phyloP scores from a whole-genome alignment of 2,113 vertebrate species.

The Platysteira castanea region DNA sequence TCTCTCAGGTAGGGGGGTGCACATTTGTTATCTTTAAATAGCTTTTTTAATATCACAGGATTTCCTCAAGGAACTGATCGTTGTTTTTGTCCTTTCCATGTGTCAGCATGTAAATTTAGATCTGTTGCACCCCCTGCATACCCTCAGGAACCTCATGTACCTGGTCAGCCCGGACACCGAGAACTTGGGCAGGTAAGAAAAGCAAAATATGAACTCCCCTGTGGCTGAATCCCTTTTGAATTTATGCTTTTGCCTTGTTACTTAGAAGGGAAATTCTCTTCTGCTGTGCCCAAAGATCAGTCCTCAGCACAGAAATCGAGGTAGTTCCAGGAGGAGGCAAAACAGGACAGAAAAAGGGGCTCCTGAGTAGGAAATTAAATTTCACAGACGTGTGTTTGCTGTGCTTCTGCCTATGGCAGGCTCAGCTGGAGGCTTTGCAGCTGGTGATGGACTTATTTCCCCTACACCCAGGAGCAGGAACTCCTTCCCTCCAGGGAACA shows the following conservation, averaged over 20 bases:
- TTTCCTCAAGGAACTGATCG: neutral
- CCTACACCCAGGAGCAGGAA: neutral
- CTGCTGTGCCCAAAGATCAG: neutral
- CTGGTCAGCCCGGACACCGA: conserved; percentile 88
- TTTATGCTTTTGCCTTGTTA: neutral
- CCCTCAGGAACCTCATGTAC: conserved; percentile 97
- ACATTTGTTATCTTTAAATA: neutral
- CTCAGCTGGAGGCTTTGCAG: neutral
- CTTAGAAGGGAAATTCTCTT: neutral
- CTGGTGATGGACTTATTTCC: neutral
- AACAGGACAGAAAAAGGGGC: neutral
- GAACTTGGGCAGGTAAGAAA: conserved; percentile 90
- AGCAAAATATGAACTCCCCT: neutral
- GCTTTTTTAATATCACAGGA: neutral
- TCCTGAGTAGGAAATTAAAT: neutral
- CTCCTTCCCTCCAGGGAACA: neutral
- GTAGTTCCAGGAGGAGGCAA: neutral
- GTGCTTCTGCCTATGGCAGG: neutral
- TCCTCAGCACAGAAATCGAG: neutral
- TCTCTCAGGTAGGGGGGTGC: conserved; percentile 88
- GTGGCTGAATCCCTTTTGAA: neutral
- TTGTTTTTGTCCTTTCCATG: neutral
- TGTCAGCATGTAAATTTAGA: conserved; percentile 91
- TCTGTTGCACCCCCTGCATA: conserved; percentile 93
- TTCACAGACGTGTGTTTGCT: neutral